Conservation (phyloP, 1,140 invertebrate genomes). For the Agrypnia vestita region DNA sequence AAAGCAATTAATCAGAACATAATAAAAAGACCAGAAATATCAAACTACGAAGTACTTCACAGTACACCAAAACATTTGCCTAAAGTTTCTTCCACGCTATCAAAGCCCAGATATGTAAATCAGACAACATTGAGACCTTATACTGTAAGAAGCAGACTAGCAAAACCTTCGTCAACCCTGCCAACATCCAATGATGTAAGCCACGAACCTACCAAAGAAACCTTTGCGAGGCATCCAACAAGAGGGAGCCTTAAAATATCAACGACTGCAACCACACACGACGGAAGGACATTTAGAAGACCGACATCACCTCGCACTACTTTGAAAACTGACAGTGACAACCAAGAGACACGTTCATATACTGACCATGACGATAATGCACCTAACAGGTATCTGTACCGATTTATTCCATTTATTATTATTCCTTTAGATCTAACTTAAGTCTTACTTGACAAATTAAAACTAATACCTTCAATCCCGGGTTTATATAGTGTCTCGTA, state of each 20-base stretch:
- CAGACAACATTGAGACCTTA: conserved; percentile 72
- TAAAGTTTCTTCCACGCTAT: conserved; percentile 31
- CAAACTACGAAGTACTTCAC: conserved; percentile 66
- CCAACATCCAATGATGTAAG: neutral
- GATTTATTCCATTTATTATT: no score
- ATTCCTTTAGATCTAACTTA: no score
- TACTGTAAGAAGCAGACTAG: conserved; percentile 71
- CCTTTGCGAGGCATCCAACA: conserved; percentile 57
- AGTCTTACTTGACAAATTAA: no score
- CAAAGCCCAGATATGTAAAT: conserved; percentile 68
- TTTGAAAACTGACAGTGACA: conserved; percentile 64
- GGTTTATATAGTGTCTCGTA: no score
- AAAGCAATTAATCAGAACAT: conserved; percentile 63
- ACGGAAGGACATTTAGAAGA: conserved; percentile 54
- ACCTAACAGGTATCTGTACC: conserved; percentile 67
- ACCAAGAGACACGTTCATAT: conserved; percentile 70
- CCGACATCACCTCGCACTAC: conserved; percentile 64
- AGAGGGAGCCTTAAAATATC: conserved; percentile 63
- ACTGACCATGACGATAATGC: conserved; percentile 71
- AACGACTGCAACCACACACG: conserved; percentile 64
- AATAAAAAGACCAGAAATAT: conserved; percentile 64
- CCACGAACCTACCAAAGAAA: conserved; percentile 50
- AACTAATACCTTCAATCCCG: no score
- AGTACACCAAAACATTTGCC: conserved; percentile 57
- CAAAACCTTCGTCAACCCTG: conserved; percentile 67